A percentile compares a stretch with the other conserved stretches of the same genome.
phyloP scores from a whole-genome alignment of 64 coral and sea anemone species.

The Montipora foliosa region DNA sequence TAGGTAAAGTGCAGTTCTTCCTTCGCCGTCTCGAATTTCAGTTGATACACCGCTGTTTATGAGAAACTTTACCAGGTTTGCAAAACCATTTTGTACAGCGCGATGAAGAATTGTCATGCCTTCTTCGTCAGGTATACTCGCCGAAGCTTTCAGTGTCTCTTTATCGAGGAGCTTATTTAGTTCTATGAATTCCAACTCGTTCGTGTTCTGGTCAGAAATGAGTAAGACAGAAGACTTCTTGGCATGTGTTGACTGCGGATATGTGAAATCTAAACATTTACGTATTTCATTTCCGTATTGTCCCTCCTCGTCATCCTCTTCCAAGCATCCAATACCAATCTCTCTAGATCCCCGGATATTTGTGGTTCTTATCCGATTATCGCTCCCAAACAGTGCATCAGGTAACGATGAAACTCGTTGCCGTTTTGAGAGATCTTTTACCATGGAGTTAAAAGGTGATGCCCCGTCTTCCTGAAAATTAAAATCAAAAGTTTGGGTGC shows the following conservation, averaged over 20 bases:
- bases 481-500: constrained; percentile 2
- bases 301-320: constrained; percentile 17
- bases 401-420: constrained; percentile 19
- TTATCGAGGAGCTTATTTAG: constrained; percentile 45
- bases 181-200: constrained; percentile 36
- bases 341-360: constrained; percentile 9
- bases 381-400: constrained; percentile 6
- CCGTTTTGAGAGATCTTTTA: background rate
- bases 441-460: background rate
- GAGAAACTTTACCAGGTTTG: constrained; percentile 35
- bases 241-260: constrained; percentile 32
- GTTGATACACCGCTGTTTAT: constrained; percentile 65
- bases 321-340: constrained; percentile 39
- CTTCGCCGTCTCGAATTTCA: constrained; percentile 40
- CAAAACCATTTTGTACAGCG: constrained; percentile 52
- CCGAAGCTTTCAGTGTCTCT: constrained; percentile 26
- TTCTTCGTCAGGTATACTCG: constrained; percentile 35
- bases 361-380: constrained; percentile 21
- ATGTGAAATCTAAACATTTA: constrained; percentile 32
- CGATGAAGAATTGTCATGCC: constrained; percentile 54
- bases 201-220: constrained; percentile 19
- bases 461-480: background rate
- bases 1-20: constrained; percentile 50
- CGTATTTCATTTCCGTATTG: constrained; percentile 36
- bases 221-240: constrained; percentile 24